Evolutionary conservation across 2,888 invertebrate genomes (phyloP).

Genomic region (Morpho deidamia): DNA sequence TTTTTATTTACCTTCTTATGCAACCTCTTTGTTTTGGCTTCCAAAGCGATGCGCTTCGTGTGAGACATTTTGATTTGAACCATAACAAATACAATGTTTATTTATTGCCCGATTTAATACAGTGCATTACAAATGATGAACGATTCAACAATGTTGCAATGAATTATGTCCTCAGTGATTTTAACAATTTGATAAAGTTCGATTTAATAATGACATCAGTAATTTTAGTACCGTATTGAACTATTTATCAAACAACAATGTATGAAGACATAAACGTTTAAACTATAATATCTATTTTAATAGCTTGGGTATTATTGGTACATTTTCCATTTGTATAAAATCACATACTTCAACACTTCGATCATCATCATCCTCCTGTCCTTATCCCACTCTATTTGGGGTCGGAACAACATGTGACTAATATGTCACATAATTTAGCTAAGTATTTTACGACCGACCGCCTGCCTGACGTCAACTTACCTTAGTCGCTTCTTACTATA

Average conservation of each 20-base stretch:
- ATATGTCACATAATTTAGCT: too few relatives aligned
- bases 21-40: constrained; percentile 4
- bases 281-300: neutral
- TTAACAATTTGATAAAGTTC: constrained; percentile 1
- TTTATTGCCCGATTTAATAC: constrained; percentile 21
- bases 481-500: too few relatives aligned
- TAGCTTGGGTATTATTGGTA: neutral
- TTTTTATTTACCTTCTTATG: neutral
- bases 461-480: too few relatives aligned
- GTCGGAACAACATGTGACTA: too few relatives aligned
- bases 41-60: constrained; percentile 17
- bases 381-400: too few relatives aligned
- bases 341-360: neutral
- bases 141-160: constrained; percentile 3
- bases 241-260: neutral
- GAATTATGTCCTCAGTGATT: constrained; percentile 3
- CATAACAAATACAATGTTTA: constrained; percentile 21
- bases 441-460: too few relatives aligned
- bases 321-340: neutral
- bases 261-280: neutral
- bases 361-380: too few relatives aligned
- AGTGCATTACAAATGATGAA: constrained; percentile 12
- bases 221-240: neutral
- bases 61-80: constrained; percentile 27
- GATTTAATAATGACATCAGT: neutral